Base-by-base conservation (phyloP, 2,797 vertebrate species). In the Rachycentron canadum region DNA sequence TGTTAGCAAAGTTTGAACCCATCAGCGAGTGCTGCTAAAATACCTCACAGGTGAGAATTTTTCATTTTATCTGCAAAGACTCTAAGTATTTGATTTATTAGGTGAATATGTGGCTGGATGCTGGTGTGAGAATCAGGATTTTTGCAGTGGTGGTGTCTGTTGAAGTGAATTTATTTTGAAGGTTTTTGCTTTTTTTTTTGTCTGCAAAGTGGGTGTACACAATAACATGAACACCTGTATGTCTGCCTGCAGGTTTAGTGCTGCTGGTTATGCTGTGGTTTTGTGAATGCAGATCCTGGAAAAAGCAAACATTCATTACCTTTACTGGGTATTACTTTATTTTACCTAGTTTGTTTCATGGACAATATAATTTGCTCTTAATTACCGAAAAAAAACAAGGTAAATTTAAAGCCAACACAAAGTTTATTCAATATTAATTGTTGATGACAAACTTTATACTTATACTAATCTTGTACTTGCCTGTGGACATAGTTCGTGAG, bases 21-120 rank as follows among this genome's bases (percentile, higher is more conserved):
- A 28, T 45, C 73, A 70, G 61, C 1, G 13, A 0, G 56, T 77
- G 72, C 70, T 5, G 69, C 60, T 12, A 32, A 30, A 69, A 68
- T 25, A 70, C 68, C 62, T 76, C 45, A 60, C 69, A 84, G 91
- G 91, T 92, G 84, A 86, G 90, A 81, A 12, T 1, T 38, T 25
- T 23, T 1, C 3, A 0, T 0, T 65, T 77, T 10, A 11, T 69
- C 13, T 63, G 40, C 25, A 50, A 2, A 23, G 36, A 36, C 0
- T 19, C 7, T 47, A 53, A 43, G 3, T 59, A 19, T 68, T 67
- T 41, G 7, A 62, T 28, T 36, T 2, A 9, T 45, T 3, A 11
- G 26, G 34, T 9, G 2, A 2, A 12, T 43, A 16, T 60, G 6
- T 56, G 2, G 40, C 7, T 19, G 12, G n/a, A n/a, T 21, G 36